Evolutionary conservation across 2,113 vertebrate species (phyloP), one percentile per base, ranked within the genome.

Genomic region (Ia io): DNA sequence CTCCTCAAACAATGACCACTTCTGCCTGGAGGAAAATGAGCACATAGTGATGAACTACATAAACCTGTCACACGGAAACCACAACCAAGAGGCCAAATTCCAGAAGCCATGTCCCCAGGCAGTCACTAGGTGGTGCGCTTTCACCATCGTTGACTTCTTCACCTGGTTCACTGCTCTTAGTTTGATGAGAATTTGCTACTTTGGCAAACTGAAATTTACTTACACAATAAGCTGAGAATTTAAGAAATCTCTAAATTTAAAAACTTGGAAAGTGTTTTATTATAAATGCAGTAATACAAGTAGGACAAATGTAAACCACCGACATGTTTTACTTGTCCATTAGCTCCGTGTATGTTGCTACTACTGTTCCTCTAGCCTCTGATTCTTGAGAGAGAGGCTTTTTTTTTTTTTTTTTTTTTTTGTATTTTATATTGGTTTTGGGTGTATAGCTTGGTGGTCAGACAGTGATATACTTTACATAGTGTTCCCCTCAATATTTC

Each of bases 121-220:
- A 8, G 37, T 88, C 95, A 51, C 82, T 82, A 95, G 97, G 73
- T 84, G 95, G 95, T 1, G 73, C 40, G 44, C 84, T 88, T 88
- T 71, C 11, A 14, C 77, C 80, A 47, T 17, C 9, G 1, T 12
- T 61, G 71, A 30, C 11, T 32, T 78, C 61, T 22, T 28, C 18
- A 0, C 16, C 14, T 44, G 22, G 10, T 2, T 8, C 28, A 22
- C 59, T 2, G 18, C 32, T 47, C 32, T 23, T 6, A 9, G 0
- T 37, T 56, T 37, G 35, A 0, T 28, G 28, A 73, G 65, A 86
- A 84, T 35, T 42, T 65, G 70, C 53, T n/a, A 28, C 51, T 78
- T 69, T 3, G 35, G 65, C 65, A 86, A 83, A 47, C 20, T 61
- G 67, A 70, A 78, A 86, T 30, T 71, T 67, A 25, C 2, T 67